Base-by-base conservation (phyloP, 2,113 vertebrate species). In the Pomatostomus ruficeps region DNA sequence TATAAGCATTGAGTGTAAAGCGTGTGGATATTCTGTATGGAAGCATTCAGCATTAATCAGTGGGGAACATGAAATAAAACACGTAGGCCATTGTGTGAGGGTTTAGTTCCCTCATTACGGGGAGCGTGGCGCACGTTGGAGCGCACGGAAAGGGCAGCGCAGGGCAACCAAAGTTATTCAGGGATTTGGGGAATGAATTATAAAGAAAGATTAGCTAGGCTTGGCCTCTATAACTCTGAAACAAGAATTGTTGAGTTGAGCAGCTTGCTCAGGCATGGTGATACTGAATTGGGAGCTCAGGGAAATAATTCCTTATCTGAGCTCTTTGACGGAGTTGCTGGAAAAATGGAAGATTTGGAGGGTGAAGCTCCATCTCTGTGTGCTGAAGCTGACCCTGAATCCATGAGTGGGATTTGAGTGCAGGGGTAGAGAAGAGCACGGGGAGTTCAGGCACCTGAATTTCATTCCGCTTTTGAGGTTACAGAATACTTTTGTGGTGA, bases 131-230 rank as follows among this genome's bases (percentile, higher is more conserved):
- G 7, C 80, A 70, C 62, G 3, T 49, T 29, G 48, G 91, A 96
- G 93, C 62, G 73, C 36, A 45, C 23, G 46, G 74, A 82, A 95
- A 74, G 91, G 78, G 87, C 94, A 94, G 70, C 2, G 26, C 25
- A 12, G 89, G 91, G 89, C 94, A 95, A 40, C 81, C 71, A 36
- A 49, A 94, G 93, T 93, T 90, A 95, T 89, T 95, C 89, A 82
- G 93, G 91, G 91, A 93, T 95, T 95, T 95, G 78, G 89, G 71
- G 91, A 95, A 95, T 77, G 89, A 93, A 95, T 95, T 94, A 62
- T 62, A 94, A 89, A 85, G 89, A 79, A 85, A 94, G 94, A 96
- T 96, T 94, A 96, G 89, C 78, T 83, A 89, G 93, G 89, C 74
- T 95, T 93, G 94, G 93, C 89, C 78, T 97, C 81, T 85, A 3